Evolutionary conservation across 2,888 invertebrate genomes (phyloP), one percentile per base, ranked within the genome.

Genomic region (Ligdia adustata): DNA sequence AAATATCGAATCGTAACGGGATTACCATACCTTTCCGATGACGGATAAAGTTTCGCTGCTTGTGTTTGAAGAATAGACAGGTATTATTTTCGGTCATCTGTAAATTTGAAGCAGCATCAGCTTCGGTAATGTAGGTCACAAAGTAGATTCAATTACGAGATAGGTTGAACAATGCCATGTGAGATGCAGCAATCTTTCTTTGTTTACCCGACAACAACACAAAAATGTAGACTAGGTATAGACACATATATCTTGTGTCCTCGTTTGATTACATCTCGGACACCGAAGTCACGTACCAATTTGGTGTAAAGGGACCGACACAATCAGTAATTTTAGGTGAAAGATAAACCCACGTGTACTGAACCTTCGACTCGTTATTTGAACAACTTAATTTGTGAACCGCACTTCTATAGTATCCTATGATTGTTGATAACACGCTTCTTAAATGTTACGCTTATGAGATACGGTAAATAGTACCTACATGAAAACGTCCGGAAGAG

Each of bases 141-240:
- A 64, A 73, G 68, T 76, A 70, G 84, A 86, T 88, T 84, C 77
- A 82, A 84, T 85, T 84, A 77, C 64, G 62, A 74, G 86, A 87
- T 85, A 85, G 72, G 71, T 57, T 71, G 70, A 83, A 86, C 84
- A 85, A 83, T 81, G 75, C 78, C 69, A 75, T 69, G 71, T 67
- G 69, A 67, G 75, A 72, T 75, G 73, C 74, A 72, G 73, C 75
- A 76, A 75, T 68, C 69, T 75, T 76, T 77, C 80, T 82, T 84
- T 83, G 82, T 82, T 79, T 79, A 74, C 72, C 61, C 64, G 55
- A 63, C 61, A 65, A 72, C 73, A 71, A 68, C 69, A 73, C 72
- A 69, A 76, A 75, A 74, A 75, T 67, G 75, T 69, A 68, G 70
- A 69, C 69, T 72, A 59, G 41, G 32, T 42, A 42, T 40, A 57